phyloP scores from a whole-genome alignment of 2,888 invertebrate genomes.

The Ctenicera cuprea region DNA sequence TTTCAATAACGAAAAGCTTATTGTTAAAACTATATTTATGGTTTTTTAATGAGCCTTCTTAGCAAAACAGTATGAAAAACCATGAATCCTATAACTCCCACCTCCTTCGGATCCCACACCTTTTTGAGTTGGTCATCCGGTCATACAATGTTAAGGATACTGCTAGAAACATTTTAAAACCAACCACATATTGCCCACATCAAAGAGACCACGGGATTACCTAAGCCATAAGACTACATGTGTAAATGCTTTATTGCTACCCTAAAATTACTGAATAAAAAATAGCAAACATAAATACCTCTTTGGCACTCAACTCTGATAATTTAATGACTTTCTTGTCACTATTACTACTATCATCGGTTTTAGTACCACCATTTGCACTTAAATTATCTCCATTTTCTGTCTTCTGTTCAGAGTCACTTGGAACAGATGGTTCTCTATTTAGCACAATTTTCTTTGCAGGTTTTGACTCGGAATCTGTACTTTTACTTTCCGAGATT shows the following conservation, averaged over 20 bases:
- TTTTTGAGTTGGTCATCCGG: no score
- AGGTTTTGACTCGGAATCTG: slow-evolving; percentile 64
- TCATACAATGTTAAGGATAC: no score
- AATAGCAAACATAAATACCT: slow-evolving; percentile 68
- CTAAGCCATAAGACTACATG: no score
- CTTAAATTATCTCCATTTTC: slow-evolving; percentile 54
- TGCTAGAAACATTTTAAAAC: no score
- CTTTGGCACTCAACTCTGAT: slow-evolving; percentile 76
- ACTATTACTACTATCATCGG: slow-evolving; percentile 45
- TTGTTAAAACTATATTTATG: no score
- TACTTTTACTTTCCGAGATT: slow-evolving; percentile 57
- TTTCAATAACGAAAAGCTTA: no score
- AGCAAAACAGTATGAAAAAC: no score
- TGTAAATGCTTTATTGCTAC: not conserved
- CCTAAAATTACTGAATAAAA: not conserved
- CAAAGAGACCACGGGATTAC: no score
- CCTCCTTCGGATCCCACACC: no score
- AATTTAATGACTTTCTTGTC: slow-evolving; percentile 75
- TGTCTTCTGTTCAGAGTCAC: slow-evolving; percentile 56
- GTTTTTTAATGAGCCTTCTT: no score
- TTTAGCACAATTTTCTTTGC: slow-evolving; percentile 80
- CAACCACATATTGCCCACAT: no score
- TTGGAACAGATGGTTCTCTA: slow-evolving; percentile 70
- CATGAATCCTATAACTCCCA: no score
- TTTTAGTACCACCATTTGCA: slow-evolving; percentile 22